phyloP scores from a whole-genome alignment of 2,888 invertebrate species.

The Flexamia atlantica region DNA sequence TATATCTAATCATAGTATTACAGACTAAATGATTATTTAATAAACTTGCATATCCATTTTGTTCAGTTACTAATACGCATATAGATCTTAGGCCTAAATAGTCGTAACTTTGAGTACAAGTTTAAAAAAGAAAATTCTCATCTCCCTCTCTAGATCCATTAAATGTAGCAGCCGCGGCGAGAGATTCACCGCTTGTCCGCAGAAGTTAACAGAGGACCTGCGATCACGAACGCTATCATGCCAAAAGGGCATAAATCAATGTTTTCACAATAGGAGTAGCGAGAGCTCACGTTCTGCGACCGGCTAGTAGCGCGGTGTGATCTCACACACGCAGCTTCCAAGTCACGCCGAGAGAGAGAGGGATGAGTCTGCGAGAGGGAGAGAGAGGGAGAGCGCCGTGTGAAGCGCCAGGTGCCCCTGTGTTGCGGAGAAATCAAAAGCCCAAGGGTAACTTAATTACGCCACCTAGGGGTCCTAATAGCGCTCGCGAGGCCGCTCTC shows the following conservation, averaged over 20 bases:
- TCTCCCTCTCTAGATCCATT: neutral
- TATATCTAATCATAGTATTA: no score
- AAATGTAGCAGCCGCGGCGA: neutral
- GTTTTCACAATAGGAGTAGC: slow-evolving; percentile 47
- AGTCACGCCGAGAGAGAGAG: slow-evolving; percentile 28
- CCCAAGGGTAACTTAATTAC: slow-evolving; percentile 63
- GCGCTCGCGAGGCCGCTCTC: neutral
- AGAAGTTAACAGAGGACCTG: slow-evolving; percentile 37
- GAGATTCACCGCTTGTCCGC: slow-evolving; percentile 17
- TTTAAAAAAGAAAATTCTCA: no score
- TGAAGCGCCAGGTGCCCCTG: slow-evolving; percentile 42
- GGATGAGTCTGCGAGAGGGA: slow-evolving; percentile 1
- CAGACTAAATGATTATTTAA: no score
- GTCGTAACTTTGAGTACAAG: no score
- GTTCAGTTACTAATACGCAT: no score
- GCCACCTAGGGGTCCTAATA: slow-evolving; percentile 60
- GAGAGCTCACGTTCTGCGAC: slow-evolving; percentile 13
- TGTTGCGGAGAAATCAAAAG: slow-evolving; percentile 62
- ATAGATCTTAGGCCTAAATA: no score
- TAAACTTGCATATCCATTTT: no score
- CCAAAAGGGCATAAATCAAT: slow-evolving; percentile 44
- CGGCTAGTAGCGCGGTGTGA: slow-evolving; percentile 40
- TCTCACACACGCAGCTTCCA: slow-evolving; percentile 47
- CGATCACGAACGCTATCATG: slow-evolving; percentile 49
- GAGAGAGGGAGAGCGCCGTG: slow-evolving; percentile 41